Conservation (phyloP, 1,140 invertebrate genomes). For the Listronotus bonariensis region DNA sequence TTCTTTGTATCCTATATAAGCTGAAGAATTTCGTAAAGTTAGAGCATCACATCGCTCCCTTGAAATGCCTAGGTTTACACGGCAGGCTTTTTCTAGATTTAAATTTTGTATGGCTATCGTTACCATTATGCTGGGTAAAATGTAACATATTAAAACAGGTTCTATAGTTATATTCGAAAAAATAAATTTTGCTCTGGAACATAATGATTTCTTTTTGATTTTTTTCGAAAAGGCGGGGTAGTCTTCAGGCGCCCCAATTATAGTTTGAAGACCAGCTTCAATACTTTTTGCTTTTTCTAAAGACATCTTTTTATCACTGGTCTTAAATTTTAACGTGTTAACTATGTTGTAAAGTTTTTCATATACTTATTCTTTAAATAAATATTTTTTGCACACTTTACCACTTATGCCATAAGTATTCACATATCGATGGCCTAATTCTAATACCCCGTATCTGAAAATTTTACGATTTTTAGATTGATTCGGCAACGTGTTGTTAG, state of each 20-base stretch:
- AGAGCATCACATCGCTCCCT: conserved; percentile 64
- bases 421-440: too few relatives aligned
- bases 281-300: conserved; percentile 43
- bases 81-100: conserved; percentile 67
- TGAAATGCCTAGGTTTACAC: conserved; percentile 64
- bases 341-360: too few relatives aligned
- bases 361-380: too few relatives aligned
- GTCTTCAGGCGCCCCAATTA: conserved; percentile 16
- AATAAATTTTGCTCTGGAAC: conserved; percentile 38
- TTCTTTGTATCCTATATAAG: conserved; percentile 53
- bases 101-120: conserved; percentile 62
- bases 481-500: too few relatives aligned
- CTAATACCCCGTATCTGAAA: too few relatives aligned
- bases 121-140: conserved; percentile 60
- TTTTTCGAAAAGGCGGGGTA: not conserved
- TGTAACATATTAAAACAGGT: conserved; percentile 60
- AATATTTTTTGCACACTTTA: too few relatives aligned
- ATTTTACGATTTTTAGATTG: too few relatives aligned
- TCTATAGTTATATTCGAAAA: conserved; percentile 59
- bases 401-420: too few relatives aligned
- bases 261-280: conserved; percentile 40
- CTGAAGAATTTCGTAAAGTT: conserved; percentile 56
- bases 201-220: conserved; percentile 31
- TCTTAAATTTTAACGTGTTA: too few relatives aligned
- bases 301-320: conserved; percentile 31